Evolutionary conservation across 2,113 vertebrate species (phyloP).

Genomic region (Peromyscus maniculatus): DNA sequence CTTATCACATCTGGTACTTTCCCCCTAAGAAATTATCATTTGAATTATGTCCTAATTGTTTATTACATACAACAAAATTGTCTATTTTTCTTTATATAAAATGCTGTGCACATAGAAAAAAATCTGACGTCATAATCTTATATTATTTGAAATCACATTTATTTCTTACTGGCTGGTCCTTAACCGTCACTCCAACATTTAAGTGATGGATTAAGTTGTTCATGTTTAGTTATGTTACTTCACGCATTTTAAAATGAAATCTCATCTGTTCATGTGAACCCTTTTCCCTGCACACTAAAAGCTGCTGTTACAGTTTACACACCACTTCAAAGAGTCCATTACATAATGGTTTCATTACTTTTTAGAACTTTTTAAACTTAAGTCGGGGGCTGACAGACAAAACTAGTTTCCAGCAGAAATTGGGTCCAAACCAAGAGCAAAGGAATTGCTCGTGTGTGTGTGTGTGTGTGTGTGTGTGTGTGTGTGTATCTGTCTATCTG

Average conservation of each 20-base stretch:
- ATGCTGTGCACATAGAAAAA: neutral
- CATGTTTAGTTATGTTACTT: neutral
- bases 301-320: neutral
- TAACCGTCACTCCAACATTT: neutral
- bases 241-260: constrained; percentile 50
- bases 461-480: neutral
- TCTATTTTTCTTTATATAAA: neutral
- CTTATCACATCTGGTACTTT: neutral
- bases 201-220: neutral
- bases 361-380: constrained; percentile 50
- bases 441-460: neutral
- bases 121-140: neutral
- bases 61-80: neutral
- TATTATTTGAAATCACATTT: constrained; percentile 30
- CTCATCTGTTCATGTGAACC: neutral
- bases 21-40: neutral
- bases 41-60: constrained; percentile 34
- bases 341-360: constrained; percentile 27
- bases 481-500: neutral
- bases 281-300: neutral
- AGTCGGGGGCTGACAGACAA: neutral
- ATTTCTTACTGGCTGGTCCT: neutral
- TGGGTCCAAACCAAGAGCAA: constrained; percentile 1
- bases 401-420: constrained; percentile 62
- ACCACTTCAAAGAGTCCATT: constrained; percentile 20